Evolutionary conservation across 2,797 vertebrate species (phyloP).

Genomic region (Falco berigora): DNA sequence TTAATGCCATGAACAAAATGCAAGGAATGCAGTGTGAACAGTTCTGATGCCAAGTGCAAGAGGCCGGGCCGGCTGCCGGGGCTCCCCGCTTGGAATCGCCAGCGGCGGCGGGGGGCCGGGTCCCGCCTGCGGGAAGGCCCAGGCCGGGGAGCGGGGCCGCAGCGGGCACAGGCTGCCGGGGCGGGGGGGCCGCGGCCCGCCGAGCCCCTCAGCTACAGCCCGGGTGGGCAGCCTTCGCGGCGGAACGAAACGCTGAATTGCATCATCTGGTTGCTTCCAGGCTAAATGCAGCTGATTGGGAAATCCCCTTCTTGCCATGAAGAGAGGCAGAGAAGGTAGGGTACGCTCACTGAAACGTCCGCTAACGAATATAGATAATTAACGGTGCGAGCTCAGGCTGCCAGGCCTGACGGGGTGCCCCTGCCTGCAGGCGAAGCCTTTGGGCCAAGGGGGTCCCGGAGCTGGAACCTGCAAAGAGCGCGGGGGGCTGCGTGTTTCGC

Average conservation of each 20-base stretch:
- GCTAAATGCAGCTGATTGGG: background rate
- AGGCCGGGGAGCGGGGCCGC: background rate
- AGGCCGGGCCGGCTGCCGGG: background rate
- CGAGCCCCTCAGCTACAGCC: too few species aligned
- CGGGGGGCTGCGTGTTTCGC: rapidly evolving
- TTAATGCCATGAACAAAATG: background rate
- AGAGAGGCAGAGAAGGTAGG: rapidly evolving
- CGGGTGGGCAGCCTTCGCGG: too few species aligned
- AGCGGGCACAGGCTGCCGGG: background rate
- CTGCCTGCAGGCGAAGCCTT: rapidly evolving
- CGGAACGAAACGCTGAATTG: rapidly evolving
- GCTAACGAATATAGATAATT: too few species aligned
- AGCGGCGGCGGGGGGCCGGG: background rate
- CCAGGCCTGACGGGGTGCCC: too few species aligned
- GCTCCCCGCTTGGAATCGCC: background rate
- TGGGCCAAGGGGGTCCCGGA: too few species aligned
- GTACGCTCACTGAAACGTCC: too few species aligned
- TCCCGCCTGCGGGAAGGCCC: background rate
- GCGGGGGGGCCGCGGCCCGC: too few species aligned
- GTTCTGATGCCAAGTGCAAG: background rate
- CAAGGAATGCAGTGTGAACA: background rate
- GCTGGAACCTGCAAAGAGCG: rapidly evolving
- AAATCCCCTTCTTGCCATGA: background rate
- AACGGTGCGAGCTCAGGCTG: too few species aligned
- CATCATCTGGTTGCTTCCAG: background rate